Evolutionary conservation across 1,140 invertebrate species (phyloP).

Genomic region (Cotesia typhae): DNA sequence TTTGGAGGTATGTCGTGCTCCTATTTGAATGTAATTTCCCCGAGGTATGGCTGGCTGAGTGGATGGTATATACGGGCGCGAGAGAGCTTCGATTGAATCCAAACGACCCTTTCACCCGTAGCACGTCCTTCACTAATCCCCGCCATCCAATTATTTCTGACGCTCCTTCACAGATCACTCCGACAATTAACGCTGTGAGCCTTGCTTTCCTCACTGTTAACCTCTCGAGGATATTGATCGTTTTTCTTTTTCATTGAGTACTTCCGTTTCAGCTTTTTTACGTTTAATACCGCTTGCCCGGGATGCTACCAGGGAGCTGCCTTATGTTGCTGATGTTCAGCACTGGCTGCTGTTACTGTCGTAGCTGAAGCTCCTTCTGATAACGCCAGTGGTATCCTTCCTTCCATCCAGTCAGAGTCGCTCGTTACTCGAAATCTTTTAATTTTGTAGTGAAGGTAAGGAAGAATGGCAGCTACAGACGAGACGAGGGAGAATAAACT

Average conservation of each 20-base stretch:
- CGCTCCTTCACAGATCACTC: conserved; percentile 49
- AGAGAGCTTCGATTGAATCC: conserved; percentile 52
- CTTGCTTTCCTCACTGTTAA: conserved; percentile 39
- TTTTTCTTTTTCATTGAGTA: conserved; percentile 29
- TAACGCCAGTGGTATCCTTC: not conserved
- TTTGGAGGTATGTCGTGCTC: conserved; percentile 16
- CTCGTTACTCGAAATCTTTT: conserved; percentile 26
- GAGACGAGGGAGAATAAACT: not conserved
- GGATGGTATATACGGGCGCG: too few species aligned
- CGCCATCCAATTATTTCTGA: conserved; percentile 60
- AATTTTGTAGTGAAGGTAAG: conserved; percentile 2
- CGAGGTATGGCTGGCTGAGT: conserved; percentile 16
- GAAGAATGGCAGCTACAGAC: not conserved
- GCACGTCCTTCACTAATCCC: conserved; percentile 45
- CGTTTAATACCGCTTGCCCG: not conserved
- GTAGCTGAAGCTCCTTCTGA: conserved; percentile 10
- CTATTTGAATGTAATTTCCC: conserved; percentile 41
- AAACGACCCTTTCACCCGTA: conserved; percentile 41
- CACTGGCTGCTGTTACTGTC: conserved; percentile 2
- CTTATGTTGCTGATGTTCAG: not conserved
- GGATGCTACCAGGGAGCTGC: too few species aligned
- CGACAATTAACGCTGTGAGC: conserved; percentile 55
- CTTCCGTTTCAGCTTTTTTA: conserved; percentile 5
- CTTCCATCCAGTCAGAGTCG: not conserved
- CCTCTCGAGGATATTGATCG: conserved; percentile 32